Base-by-base conservation (phyloP, 1,140 invertebrate genomes). In the Bombyx mori region DNA sequence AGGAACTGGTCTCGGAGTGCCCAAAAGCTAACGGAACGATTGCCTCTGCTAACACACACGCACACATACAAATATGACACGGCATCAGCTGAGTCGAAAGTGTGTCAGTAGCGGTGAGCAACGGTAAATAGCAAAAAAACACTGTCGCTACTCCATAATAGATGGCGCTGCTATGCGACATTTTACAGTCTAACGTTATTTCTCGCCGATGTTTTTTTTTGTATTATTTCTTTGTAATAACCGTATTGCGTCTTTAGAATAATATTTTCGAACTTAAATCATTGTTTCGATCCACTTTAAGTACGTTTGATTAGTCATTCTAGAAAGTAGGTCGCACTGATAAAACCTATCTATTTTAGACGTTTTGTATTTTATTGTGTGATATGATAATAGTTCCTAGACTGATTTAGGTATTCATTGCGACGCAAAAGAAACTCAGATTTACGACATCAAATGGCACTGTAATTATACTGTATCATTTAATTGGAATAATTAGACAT, bases 41-140 rank as follows among this genome's bases (percentile, higher is more conserved):
- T 59, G 65, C 12, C 7, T 51, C 5, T 3, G 12, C 8, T 12
- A 8, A 50, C n/a, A 50, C 54, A 65, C 54, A 44, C 69, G 69
- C 68, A 74, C 71, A 68, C 52, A 65, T 65, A 73, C 56, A 59
- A 56, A 63, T 60, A 57, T 48, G 43, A 46, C 61, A 57, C 56
- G 57, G 64, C 67, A 82, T 76, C 83, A 84, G 83, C 83, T 86
- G 83, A 71, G 68, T 60, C 65, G 63, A 75, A 86, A 78, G 60
- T 86, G 73, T 83, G 83, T 86, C 79, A 86, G 64, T 58, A 63
- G 76, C 79, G 75, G 76, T 80, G 56, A 61, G 61, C 58, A 79
- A 83, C 81, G 79, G 82, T 80, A 81, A 68, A 55, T 44, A 62
- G 67, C 62, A 63, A 70, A 75, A 75, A 75, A 71, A 50, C 42